A percentile compares a stretch with the other conserved stretches of the same genome.
These are phyloP conservation scores for Cephalopachus bancanus DNA, from an alignment of 2,797 vertebrate species.

Conservation along the genomic window DNA sequence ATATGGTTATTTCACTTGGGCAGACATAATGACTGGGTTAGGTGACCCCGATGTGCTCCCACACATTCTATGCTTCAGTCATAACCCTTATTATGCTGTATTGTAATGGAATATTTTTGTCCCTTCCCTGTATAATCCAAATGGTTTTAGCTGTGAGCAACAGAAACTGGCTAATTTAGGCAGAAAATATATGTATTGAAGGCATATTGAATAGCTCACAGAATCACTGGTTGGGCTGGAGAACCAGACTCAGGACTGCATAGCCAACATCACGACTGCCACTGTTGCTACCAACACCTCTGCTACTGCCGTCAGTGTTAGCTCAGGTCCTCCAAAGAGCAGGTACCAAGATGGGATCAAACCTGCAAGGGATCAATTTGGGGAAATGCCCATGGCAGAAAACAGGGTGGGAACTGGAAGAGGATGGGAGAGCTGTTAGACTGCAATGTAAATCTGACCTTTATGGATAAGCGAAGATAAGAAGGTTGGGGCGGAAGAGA, in stretches of 20 bases:
- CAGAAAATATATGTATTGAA: constrained; percentile 41
- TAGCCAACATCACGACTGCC: neutral
- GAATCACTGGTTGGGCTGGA: neutral
- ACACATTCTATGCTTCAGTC: neutral
- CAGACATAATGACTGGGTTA: neutral
- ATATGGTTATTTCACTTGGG: constrained; percentile 8
- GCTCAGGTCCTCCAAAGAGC: neutral
- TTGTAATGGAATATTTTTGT: constrained; percentile 30
- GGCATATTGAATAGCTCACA: neutral
- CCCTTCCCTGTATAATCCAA: neutral
- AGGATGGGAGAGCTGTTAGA: neutral
- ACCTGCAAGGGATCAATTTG: neutral
- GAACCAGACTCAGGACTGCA: constrained; percentile 22
- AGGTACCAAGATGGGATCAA: neutral
- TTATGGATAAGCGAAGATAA: constrained; percentile 17
- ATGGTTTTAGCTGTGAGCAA: constrained; percentile 15
- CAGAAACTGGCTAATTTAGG: constrained; percentile 21
- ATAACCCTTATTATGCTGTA: neutral
- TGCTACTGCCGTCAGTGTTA: neutral
- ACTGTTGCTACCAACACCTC: neutral
- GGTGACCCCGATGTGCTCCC: neutral
- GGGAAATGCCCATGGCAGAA: neutral
- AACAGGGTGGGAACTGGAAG: neutral
- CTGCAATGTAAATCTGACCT: neutral
- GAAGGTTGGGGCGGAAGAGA: neutral